These are phyloP conservation scores for Ascaphus truei DNA, from an alignment of 2,113 vertebrate genomes.

Conservation along the genomic window DNA sequence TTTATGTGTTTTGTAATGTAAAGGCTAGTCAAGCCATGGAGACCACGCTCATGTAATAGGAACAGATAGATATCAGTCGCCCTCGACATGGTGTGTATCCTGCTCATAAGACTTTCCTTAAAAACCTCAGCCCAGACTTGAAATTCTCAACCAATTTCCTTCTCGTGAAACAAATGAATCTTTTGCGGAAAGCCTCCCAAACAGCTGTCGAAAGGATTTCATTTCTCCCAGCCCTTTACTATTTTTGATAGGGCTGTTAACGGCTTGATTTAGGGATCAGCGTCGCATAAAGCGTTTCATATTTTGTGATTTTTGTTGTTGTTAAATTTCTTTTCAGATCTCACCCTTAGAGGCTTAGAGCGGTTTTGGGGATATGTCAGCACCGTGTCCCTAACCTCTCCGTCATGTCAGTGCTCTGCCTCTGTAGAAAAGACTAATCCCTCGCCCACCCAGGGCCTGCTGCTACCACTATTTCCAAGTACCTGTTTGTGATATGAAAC, in stretches of 20 bases:
- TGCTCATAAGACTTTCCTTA: neutral
- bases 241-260: constrained; percentile 59
- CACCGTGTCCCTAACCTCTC: constrained; percentile 45
- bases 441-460: constrained; percentile 67
- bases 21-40: no score
- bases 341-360: constrained; percentile 46
- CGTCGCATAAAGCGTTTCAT: constrained; percentile 34
- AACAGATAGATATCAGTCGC: no score
- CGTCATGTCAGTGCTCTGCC: constrained; percentile 51
- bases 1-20: no score
- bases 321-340: constrained; percentile 47
- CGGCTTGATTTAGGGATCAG: constrained; percentile 45
- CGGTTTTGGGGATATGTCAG: constrained; percentile 57
- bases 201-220: constrained; percentile 54
- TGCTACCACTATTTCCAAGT: constrained; percentile 58
- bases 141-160: constrained; percentile 50
- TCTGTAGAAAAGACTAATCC: constrained; percentile 55
- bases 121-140: constrained; percentile 22
- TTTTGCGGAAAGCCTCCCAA: constrained; percentile 42
- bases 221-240: constrained; percentile 58
- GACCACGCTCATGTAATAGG: no score
- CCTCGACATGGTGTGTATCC: neutral
- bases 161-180: constrained; percentile 48
- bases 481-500: constrained; percentile 64
- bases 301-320: constrained; percentile 15